A percentile compares a stretch with the other conserved stretches of the same genome.
Evolutionary conservation across 1,140 invertebrate species (phyloP).

Genomic region (Caenorhabditis briggsae): DNA sequence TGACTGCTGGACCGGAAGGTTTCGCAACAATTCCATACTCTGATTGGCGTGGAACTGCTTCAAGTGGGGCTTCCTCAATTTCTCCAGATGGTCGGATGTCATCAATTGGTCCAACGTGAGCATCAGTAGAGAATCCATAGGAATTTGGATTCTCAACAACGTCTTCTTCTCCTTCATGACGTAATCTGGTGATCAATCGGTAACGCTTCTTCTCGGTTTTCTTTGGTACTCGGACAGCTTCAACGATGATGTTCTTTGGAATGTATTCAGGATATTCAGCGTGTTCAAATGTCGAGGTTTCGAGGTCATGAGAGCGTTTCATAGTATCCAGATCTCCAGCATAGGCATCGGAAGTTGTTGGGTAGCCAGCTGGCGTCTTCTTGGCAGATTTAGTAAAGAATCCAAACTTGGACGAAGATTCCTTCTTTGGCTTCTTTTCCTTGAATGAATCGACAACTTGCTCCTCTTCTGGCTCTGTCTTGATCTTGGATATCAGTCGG

Average conservation of each 20-base stretch:
- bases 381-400: neutral
- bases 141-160: constrained; percentile 58
- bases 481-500: neutral
- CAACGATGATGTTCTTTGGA: neutral
- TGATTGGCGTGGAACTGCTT: neutral
- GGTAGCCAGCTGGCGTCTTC: neutral
- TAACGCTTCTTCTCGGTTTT: neutral
- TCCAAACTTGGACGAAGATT: neutral
- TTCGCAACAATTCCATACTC: neutral
- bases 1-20: neutral
- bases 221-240: constrained; percentile 27
- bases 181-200: constrained; percentile 22
- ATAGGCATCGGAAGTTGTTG: neutral
- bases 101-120: constrained; percentile 61
- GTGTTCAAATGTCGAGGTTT: constrained; percentile 21
- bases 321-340: constrained; percentile 4
- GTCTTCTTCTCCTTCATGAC: constrained; percentile 64
- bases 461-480: constrained; percentile 12
- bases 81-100: constrained; percentile 49
- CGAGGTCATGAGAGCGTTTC: neutral
- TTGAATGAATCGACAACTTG: neutral
- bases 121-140: constrained; percentile 34
- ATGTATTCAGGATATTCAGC: neutral
- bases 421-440: constrained; percentile 34
- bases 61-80: constrained; percentile 17